phyloP scores from a whole-genome alignment of 1,140 invertebrate species.

The Drosophila nannoptera region DNA sequence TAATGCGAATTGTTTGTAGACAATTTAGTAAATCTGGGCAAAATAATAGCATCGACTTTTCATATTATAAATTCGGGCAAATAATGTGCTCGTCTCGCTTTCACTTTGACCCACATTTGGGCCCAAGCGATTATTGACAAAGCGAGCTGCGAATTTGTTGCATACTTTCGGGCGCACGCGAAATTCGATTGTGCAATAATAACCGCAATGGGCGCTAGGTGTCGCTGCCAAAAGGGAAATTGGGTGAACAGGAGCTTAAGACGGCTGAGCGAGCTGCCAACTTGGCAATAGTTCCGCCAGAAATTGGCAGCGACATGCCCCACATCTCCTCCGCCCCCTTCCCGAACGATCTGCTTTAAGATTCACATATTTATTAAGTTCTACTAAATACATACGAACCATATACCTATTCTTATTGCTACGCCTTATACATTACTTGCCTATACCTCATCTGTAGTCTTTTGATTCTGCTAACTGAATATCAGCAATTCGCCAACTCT shows the following conservation, averaged over 20 bases:
- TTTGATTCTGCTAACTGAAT: slow-evolving; percentile 12
- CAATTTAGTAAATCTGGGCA: neutral
- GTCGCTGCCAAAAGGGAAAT: too few species aligned
- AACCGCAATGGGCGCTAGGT: neutral
- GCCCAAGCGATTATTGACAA: slow-evolving; percentile 1
- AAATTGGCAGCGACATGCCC: too few species aligned
- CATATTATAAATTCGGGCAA: neutral
- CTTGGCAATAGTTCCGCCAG: too few species aligned
- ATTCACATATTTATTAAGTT: slow-evolving; percentile 5
- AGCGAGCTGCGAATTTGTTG: slow-evolving; percentile 9
- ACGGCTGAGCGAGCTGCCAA: too few species aligned
- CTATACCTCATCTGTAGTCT: slow-evolving; percentile 43
- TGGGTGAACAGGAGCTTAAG: too few species aligned
- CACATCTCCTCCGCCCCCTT: too few species aligned
- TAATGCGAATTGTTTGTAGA: slow-evolving; percentile 24
- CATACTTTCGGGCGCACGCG: slow-evolving; percentile 14
- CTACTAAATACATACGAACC: neutral
- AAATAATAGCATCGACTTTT: slow-evolving; percentile 3
- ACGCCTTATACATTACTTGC: neutral
- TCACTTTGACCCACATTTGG: slow-evolving; percentile 43
- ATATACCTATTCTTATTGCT: slow-evolving; percentile 12
- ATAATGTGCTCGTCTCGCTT: neutral
- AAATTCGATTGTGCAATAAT: slow-evolving; percentile 4
- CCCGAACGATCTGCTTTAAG: neutral
- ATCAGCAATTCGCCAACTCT: neutral